Conservation (phyloP, 2,888 invertebrate genomes). For the Drosophila monieri region DNA sequence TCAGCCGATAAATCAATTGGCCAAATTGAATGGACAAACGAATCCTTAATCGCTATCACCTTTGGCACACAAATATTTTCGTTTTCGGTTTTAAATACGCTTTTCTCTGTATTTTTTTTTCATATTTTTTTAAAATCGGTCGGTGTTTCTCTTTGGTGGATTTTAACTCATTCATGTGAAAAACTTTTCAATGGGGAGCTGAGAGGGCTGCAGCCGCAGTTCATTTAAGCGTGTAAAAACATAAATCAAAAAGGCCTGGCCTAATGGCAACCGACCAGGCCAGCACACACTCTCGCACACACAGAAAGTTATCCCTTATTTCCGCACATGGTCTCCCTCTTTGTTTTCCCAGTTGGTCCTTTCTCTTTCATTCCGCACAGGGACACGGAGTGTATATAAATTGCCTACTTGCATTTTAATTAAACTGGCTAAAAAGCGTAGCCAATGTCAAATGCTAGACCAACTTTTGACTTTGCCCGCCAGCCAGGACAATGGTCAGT, state of each 20-base stretch:
- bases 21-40: slow-evolving; percentile 33
- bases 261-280: slow-evolving; percentile 63
- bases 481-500: slow-evolving; percentile 54
- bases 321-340: slow-evolving; percentile 10
- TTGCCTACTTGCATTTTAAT: slow-evolving; percentile 79
- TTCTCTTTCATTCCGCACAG: slow-evolving; percentile 41
- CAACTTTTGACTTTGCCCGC: slow-evolving; percentile 25
- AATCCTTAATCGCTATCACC: slow-evolving; percentile 38
- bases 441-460: slow-evolving; percentile 65
- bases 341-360: slow-evolving; percentile 6
- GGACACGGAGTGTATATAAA: slow-evolving; percentile 76
- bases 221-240: slow-evolving; percentile 76
- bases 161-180: slow-evolving; percentile 66
- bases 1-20: slow-evolving; percentile 27
- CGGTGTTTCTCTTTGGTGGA: slow-evolving; percentile 23
- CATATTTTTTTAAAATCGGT: slow-evolving; percentile 14
- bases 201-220: slow-evolving; percentile 54
- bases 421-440: slow-evolving; percentile 73
- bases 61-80: slow-evolving; percentile 57
- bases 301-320: slow-evolving; percentile 13
- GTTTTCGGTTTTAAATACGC: slow-evolving; percentile 45
- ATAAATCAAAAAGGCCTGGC: slow-evolving; percentile 73
- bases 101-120: slow-evolving; percentile 36
- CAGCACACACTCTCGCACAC: slow-evolving; percentile 33
- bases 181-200: slow-evolving; percentile 57